Base-by-base conservation (phyloP, 2,888 invertebrate genomes). In the Agrotis puta region DNA sequence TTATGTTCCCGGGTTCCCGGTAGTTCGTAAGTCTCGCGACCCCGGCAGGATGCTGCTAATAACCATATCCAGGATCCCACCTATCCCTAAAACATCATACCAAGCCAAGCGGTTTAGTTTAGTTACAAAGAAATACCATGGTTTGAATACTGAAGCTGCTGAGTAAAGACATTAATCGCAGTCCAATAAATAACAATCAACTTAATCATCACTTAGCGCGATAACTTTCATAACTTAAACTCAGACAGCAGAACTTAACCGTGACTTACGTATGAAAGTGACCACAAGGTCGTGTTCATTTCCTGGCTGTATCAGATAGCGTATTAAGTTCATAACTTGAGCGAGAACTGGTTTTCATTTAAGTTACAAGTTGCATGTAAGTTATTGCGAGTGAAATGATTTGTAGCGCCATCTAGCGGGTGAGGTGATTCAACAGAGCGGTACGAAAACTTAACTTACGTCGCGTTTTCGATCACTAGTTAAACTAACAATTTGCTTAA, bases 201-300 rank as follows among this genome's bases (percentile, higher is more conserved):
- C 33, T 9, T 73, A 50, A 61, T 47, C 79, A 47, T 73, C 56
- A 73, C 27, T 72, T 79, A 22, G 5, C 33, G 2, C 53, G 22
- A 65, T 63, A 22, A 48, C 59, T 81, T 77, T 68, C 77, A 69
- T 68, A 64, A 81, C 56, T 81, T 45, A 13, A 67, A 47, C 43
- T 77, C 27, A 53, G 62, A 20, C 50, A 6, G 43, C 50, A 43
- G 22, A 77, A 58, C 64, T 67, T 70, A 67, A n/a, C 75, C 62
- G 70, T 76, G 69, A 72, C 81, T 74, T 65, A 69, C 57, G 71
- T 70, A 82, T 77, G 82, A 84, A 82, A 82, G 84, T 74, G 6
- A 4, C 14, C 20, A 50, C 82, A 82, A 82, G 82, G 82, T 77
- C 64, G 43, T 16, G 1, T 56, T 4, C 16, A 72, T 69, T 82